Conservation (phyloP, 2,797 vertebrate species). For the Rhodeus uyekii region DNA sequence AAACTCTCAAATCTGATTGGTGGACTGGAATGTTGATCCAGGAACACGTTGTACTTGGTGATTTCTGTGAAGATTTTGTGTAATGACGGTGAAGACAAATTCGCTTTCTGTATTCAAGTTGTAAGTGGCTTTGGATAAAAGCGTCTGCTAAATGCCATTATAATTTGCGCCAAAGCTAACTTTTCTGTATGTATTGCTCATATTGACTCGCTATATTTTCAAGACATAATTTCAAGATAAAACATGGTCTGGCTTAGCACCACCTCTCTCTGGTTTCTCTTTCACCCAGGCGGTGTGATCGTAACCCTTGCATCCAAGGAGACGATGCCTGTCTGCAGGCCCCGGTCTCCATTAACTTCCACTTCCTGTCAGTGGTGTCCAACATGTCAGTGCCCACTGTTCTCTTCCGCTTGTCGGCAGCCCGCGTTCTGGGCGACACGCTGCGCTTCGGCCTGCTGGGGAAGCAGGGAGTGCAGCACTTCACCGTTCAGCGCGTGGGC, state of each 20-base stretch:
- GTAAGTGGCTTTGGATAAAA: too few relatives aligned
- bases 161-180: not conserved
- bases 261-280: not conserved
- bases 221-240: not conserved
- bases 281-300: slow-evolving; percentile 80
- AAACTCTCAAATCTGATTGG: too few relatives aligned
- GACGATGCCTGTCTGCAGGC: slow-evolving; percentile 77
- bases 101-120: too few relatives aligned
- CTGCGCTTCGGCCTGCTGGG: slow-evolving; percentile 79
- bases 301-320: slow-evolving; percentile 81
- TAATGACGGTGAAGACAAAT: too few relatives aligned
- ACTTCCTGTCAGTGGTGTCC: slow-evolving; percentile 82
- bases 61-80: too few relatives aligned
- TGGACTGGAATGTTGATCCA: too few relatives aligned
- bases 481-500: slow-evolving; percentile 76
- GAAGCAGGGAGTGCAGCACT: slow-evolving; percentile 62
- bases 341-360: slow-evolving; percentile 84
- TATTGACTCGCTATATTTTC: not conserved
- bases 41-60: too few relatives aligned
- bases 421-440: slow-evolving; percentile 74
- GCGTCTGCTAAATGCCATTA: too few relatives aligned
- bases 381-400: slow-evolving; percentile 78
- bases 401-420: slow-evolving; percentile 83
- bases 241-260: not conserved
- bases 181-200: not conserved